Base-by-base conservation (phyloP, 53 echinoderm and acorn worm genomes). In the Actinopyga echinites region DNA sequence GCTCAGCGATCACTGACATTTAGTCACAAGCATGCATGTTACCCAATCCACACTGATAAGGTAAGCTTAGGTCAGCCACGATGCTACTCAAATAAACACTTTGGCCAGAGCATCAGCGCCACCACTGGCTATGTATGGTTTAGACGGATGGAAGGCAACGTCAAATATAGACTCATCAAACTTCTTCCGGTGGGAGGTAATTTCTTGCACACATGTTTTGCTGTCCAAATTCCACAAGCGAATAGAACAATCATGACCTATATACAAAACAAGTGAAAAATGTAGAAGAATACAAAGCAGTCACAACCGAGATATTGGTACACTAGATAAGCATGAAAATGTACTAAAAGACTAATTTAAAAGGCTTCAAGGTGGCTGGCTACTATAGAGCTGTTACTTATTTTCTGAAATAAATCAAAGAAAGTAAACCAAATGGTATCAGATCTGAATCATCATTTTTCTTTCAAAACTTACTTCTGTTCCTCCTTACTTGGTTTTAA, bases 81-180 rank as follows among this genome's bases (percentile, higher is more conserved):
- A 62, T 40, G 33, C 36, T 63, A 22, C 85, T 96, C 97, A 97
- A 86, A 97, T 94, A 90, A 97, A 97, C 61, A 97, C 97, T 82
- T 97, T 97, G 79, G 97, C 97, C 71, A 97, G 86, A 69, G 97
- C 97, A 80, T 97, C 97, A 29, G 97, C 97, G 29, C 97, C 97
- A 37, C 93, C 97, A 62, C 97, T 97, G 30, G 97, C 97, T 55
- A 97, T 97, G 86, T 90, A 97, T 32, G 97, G 94, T 83, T 97
- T 97, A 82, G 94, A 92, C 75, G 97, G 97, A 86, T 94, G 97
- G 92, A 97, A 97, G 90, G 97, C 97, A 73, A 97, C 97, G 38
- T 94, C 92, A 69, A 83, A 97, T 69, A 97, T 97, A n/a, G 97
- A 94, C 85, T 97, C 97, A 59, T 97, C 97, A 94, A 96, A 97